Evolutionary conservation across 2,797 vertebrate species (phyloP).

Genomic region (Acipenser ruthenus): DNA sequence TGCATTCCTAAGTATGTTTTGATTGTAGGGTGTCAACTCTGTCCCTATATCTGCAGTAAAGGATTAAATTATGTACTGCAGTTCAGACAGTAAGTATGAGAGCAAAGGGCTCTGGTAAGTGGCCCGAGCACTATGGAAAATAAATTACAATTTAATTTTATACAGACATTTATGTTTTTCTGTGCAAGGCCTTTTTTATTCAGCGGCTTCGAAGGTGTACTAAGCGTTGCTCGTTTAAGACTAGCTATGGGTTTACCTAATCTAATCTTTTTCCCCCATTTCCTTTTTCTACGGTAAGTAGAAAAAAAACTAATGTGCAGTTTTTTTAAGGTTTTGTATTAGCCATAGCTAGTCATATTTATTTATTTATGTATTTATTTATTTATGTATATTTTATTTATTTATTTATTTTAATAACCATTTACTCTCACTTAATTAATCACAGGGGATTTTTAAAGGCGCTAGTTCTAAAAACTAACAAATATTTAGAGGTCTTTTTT

Average conservation of each 20-base stretch:
- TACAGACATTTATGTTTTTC: conserved; percentile 65
- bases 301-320: conserved; percentile 34
- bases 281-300: conserved; percentile 64
- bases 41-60: conserved; percentile 84
- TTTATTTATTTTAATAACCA: neutral
- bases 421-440: conserved; percentile 22
- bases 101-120: conserved; percentile 87
- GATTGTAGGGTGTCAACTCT: conserved; percentile 77
- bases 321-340: conserved; percentile 47
- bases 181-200: conserved; percentile 75
- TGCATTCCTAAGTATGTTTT: conserved; percentile 63
- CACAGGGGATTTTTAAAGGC: conserved; percentile 8
- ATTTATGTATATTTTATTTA: too few species aligned
- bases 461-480: conserved; percentile 27
- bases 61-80: conserved; percentile 89
- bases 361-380: too few species aligned
- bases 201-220: conserved; percentile 49
- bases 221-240: conserved; percentile 57
- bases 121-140: conserved; percentile 68
- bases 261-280: conserved; percentile 43
- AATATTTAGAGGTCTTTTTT: conserved; percentile 17
- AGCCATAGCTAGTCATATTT: conserved; percentile 67
- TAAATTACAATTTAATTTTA: conserved; percentile 51
- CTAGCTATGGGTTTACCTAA: conserved; percentile 65
- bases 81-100: conserved; percentile 84